These are phyloP conservation scores for Luscinia megarhynchos DNA, from an alignment of 2,797 vertebrate species.

Conservation along the genomic window DNA sequence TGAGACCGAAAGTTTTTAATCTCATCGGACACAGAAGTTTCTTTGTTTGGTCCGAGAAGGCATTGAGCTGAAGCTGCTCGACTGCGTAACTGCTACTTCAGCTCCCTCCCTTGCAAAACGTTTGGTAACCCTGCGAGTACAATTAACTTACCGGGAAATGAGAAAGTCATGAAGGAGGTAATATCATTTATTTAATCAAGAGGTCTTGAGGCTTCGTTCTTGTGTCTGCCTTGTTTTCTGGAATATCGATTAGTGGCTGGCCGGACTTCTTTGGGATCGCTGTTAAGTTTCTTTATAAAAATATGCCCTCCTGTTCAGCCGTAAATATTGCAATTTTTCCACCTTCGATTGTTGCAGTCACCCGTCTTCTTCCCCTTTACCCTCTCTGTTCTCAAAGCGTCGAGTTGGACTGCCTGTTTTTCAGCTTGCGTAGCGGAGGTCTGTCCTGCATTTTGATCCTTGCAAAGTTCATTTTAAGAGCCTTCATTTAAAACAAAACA, in stretches of 20 bases:
- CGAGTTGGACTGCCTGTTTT: background rate
- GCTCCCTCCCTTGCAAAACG: background rate
- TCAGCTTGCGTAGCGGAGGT: background rate
- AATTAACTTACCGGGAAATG: background rate
- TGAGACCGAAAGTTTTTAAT: conserved; percentile 62
- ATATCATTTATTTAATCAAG: background rate
- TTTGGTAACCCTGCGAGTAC: background rate
- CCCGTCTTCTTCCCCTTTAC: background rate
- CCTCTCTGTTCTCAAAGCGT: background rate
- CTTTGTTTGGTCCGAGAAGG: conserved; percentile 74
- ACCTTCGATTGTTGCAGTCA: background rate
- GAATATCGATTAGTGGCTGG: background rate
- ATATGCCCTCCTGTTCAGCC: background rate
- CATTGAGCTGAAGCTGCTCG: conserved; percentile 29
- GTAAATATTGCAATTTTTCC: background rate
- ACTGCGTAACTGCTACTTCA: background rate
- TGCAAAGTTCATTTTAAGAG: background rate
- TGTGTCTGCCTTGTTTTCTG: background rate
- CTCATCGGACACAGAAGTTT: conserved; percentile 62
- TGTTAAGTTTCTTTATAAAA: background rate
- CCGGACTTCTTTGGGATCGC: background rate
- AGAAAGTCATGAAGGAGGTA: background rate
- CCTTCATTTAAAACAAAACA: background rate
- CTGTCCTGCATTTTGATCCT: background rate
- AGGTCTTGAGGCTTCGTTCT: background rate